Percentiles rank a stretch among this genome's conserved stretches.
phyloP scores from a whole-genome alignment of 2,888 invertebrate genomes.

The Tachystola acroxantha region DNA sequence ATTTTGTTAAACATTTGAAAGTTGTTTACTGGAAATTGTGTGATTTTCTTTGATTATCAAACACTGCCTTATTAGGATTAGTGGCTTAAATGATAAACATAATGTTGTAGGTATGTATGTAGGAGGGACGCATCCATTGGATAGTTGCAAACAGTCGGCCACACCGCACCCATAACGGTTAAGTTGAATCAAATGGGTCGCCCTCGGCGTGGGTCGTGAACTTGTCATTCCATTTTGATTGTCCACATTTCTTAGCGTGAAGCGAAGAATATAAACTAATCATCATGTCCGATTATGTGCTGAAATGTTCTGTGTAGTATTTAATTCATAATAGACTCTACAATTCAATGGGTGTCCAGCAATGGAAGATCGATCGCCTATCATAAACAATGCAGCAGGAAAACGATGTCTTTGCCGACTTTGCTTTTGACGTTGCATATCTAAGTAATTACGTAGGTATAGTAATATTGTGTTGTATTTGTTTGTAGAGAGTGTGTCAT shows the following conservation, averaged over 20 bases:
- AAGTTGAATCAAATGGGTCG: constrained; percentile 53
- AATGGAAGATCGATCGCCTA: no score
- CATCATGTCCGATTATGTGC: neutral
- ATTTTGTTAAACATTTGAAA: constrained; percentile 30
- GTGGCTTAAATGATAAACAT: neutral
- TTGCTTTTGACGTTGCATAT: no score
- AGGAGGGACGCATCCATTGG: constrained; percentile 22
- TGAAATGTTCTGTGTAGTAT: neutral
- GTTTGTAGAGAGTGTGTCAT: no score
- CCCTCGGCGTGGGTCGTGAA: constrained; percentile 47
- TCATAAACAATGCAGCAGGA: no score
- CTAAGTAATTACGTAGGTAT: no score
- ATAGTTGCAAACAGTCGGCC: constrained; percentile 46
- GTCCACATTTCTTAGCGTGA: constrained; percentile 25
- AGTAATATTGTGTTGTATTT: no score
- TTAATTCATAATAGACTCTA: neutral
- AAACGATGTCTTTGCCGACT: no score
- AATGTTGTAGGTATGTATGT: constrained; percentile 4
- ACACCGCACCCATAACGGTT: constrained; percentile 34
- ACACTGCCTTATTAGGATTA: constrained; percentile 1
- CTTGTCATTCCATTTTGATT: constrained; percentile 29
- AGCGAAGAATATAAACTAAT: constrained; percentile 8
- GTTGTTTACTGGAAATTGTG: constrained; percentile 17
- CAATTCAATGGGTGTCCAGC: no score
- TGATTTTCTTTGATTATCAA: neutral